phyloP scores from a whole-genome alignment of 2,797 vertebrate genomes.

The Prunella strophiata region DNA sequence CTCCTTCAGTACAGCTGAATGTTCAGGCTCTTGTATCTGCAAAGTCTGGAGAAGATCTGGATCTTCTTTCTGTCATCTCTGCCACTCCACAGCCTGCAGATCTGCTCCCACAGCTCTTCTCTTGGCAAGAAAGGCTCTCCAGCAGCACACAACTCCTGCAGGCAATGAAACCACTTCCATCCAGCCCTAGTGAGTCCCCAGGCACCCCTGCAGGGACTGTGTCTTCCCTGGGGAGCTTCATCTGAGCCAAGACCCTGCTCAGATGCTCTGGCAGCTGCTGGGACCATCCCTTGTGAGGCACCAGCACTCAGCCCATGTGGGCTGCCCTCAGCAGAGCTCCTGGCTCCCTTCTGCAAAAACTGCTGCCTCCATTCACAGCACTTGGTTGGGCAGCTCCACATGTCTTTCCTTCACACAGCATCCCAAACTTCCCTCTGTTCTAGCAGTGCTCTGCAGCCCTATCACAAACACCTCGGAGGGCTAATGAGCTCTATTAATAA shows the following conservation, averaged over 20 bases:
- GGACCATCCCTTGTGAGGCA: too few relatives aligned
- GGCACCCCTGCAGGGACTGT: neutral
- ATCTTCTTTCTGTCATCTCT: neutral
- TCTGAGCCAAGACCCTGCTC: neutral
- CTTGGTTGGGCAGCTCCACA: neutral
- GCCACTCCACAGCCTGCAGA: neutral
- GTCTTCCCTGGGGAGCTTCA: neutral
- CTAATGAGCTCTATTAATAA: neutral
- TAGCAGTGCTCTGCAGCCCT: neutral
- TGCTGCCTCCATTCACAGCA: neutral
- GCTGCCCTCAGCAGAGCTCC: neutral
- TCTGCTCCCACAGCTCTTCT: neutral
- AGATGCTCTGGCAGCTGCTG: neutral
- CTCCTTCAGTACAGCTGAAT: neutral
- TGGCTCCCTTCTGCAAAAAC: neutral
- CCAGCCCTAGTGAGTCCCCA: neutral
- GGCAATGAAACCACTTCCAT: neutral
- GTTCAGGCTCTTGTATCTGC: neutral
- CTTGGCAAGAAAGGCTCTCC: fast-evolving
- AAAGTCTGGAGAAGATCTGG: neutral
- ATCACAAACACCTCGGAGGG: neutral
- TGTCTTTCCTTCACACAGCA: neutral
- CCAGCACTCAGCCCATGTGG: fast-evolving
- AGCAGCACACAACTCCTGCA: neutral
- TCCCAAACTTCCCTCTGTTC: neutral